Evolutionary conservation across 2,113 vertebrate species (phyloP), one percentile per base, ranked within the genome.

Genomic region (Cavia aperea): DNA sequence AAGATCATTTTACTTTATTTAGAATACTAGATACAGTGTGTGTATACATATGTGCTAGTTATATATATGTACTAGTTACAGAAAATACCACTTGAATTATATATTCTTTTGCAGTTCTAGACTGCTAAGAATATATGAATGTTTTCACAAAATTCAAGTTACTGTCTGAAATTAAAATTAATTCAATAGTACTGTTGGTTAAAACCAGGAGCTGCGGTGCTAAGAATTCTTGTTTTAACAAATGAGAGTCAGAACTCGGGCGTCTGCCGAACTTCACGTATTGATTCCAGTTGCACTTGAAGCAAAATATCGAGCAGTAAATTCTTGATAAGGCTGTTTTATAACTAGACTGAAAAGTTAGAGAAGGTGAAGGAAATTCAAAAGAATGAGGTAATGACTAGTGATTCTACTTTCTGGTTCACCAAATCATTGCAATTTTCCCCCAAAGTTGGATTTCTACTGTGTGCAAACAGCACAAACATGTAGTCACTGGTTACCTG

Each of bases 101-200:
- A 85, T 85, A 78, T 49, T 84, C 33, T 62, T 36, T 78, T 95
- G 78, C 18, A 56, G 26, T 8, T 91, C 23, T 16, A 58, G 4
- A 70, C 43, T 86, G 26, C 68, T 54, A 92, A 92, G n/a, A 5
- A 36, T n/a, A 19, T 66, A 58, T 56, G 14, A 91, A 77, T 62
- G 70, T 2, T 58, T 8, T 91, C 21, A 56, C 39, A 90, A 94
- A 85, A 91, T 91, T 84, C 24, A 90, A 81, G 8, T 87, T 94
- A 86, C 14, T 26, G 60, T n/a, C 13, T 93, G 19, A 94, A 83
- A 86, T 62, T 93, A 88, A 89, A 96, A 84, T 70, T 81, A 73
- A 15, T 23, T 13, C 70, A 58, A 82, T 33, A 90, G 16, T 51
- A 1, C 6, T 62, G 36, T n/a, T 90, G 43, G 18, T 75, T 89